Percentiles rank a stretch among this genome's conserved stretches.
phyloP scores from a whole-genome alignment of 2,797 vertebrate species.

The Arrhamphus sclerolepis region DNA sequence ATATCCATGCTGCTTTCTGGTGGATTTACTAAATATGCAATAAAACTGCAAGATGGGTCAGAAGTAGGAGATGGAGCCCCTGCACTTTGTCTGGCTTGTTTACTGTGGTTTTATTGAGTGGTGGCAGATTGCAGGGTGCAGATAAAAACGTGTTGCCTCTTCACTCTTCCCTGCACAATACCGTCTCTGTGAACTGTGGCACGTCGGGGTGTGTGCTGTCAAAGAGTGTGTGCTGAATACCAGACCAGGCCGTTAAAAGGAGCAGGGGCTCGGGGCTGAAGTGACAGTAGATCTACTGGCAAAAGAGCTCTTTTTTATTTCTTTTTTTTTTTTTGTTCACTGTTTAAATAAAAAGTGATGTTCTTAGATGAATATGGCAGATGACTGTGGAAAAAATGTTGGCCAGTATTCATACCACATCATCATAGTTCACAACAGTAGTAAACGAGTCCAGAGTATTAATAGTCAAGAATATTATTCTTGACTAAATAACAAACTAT shows the following conservation, averaged over 20 bases:
- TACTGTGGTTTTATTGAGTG: slow-evolving; percentile 32
- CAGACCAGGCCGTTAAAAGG: slow-evolving; percentile 9
- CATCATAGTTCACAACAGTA: too few species aligned
- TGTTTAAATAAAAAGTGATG: not conserved
- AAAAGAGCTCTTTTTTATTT: not conserved
- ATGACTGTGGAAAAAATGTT: not conserved
- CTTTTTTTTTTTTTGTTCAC: not conserved
- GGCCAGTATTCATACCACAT: not conserved
- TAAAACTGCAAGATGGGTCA: not conserved
- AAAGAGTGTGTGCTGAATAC: slow-evolving; percentile 19
- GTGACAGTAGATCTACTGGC: not conserved
- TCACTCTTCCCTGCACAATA: slow-evolving; percentile 34
- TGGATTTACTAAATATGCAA: not conserved
- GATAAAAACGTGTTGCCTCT: slow-evolving; percentile 19
- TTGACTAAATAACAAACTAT: too few species aligned
- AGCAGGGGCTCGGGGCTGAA: not conserved
- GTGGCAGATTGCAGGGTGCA: slow-evolving; percentile 34
- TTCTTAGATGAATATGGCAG: too few species aligned
- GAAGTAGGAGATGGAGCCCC: not conserved
- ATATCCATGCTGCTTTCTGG: accelerated
- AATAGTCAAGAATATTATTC: too few species aligned
- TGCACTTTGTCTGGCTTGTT: not conserved
- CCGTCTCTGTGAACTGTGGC: slow-evolving; percentile 41
- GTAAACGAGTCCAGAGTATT: too few species aligned
- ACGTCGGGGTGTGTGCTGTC: not conserved